Conservation (phyloP, 2,113 vertebrate genomes). For the Prunella himalayana region DNA sequence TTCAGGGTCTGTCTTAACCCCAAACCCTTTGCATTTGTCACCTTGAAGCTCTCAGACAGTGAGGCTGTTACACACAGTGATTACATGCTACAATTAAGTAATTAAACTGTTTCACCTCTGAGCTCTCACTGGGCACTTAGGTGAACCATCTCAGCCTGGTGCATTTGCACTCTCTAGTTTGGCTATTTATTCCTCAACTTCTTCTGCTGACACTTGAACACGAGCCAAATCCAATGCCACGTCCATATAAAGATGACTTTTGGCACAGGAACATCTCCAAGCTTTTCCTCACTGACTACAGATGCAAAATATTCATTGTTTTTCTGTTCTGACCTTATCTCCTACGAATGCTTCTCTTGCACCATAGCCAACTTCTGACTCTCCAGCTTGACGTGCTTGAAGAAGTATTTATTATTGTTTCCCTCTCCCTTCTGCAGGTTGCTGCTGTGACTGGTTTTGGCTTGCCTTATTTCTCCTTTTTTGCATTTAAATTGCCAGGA, state of each 20-base stretch:
- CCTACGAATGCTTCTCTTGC: neutral
- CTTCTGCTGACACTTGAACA: conserved; percentile 1
- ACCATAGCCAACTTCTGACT: neutral
- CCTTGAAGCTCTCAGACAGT: neutral
- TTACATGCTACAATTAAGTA: neutral
- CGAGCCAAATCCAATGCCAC: neutral
- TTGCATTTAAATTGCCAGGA: neutral
- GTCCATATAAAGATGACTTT: conserved; percentile 7
- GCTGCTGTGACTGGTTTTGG: neutral
- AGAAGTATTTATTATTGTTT: neutral
- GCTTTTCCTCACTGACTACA: conserved; percentile 9
- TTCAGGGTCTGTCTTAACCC: neutral
- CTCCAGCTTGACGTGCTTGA: neutral
- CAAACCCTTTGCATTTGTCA: neutral
- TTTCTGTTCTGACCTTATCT: conserved; percentile 42
- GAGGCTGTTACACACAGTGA: neutral
- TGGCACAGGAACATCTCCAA: neutral
- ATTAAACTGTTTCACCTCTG: neutral
- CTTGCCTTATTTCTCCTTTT: neutral
- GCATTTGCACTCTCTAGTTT: neutral
- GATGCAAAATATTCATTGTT: conserved; percentile 21
- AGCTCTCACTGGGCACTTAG: neutral
- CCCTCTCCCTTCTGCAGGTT: neutral
- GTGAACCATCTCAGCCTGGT: neutral
- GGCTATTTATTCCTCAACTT: conserved; percentile 21